A percentile compares a stretch with the other conserved stretches of the same genome.
These are phyloP conservation scores for Pammene fasciana DNA, from an alignment of 2,888 invertebrate genomes.

Conservation along the genomic window DNA sequence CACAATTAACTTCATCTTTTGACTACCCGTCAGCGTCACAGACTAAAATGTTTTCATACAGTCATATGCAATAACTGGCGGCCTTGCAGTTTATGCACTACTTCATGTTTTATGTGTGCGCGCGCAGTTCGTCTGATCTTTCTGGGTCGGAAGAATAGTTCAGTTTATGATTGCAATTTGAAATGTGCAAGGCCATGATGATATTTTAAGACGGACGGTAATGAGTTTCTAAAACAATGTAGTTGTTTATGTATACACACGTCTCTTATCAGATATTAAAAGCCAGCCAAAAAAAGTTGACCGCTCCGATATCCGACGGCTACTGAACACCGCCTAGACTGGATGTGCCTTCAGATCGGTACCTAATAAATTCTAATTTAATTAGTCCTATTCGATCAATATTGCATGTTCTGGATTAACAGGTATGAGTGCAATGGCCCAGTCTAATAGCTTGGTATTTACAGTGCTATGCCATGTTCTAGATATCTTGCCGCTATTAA, in stretches of 20 bases:
- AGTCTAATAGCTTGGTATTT: not conserved
- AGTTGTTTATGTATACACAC: too few species aligned
- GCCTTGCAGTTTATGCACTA: constrained; percentile 43
- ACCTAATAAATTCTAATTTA: too few species aligned
- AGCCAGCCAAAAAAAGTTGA: too few species aligned
- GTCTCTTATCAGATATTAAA: too few species aligned
- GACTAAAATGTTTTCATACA: constrained; percentile 35
- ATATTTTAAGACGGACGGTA: not conserved
- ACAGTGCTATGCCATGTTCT: not conserved
- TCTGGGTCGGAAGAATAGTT: constrained; percentile 37
- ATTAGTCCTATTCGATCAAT: too few species aligned
- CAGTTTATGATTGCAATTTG: constrained; percentile 23
- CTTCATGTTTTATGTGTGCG: constrained; percentile 34
- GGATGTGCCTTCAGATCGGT: too few species aligned
- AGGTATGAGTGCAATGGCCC: not conserved
- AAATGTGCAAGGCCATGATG: constrained; percentile 39
- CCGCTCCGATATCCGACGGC: too few species aligned
- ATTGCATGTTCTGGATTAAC: not conserved
- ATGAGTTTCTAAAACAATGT: too few species aligned
- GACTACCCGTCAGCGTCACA: constrained; percentile 30
- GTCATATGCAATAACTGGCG: constrained; percentile 29
- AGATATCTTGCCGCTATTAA: not conserved
- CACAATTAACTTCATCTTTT: constrained; percentile 10
- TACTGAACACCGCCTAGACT: too few species aligned
- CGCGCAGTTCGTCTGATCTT: constrained; percentile 33